phyloP scores from a whole-genome alignment of 2,797 vertebrate genomes.

The Australoheros facetus region DNA sequence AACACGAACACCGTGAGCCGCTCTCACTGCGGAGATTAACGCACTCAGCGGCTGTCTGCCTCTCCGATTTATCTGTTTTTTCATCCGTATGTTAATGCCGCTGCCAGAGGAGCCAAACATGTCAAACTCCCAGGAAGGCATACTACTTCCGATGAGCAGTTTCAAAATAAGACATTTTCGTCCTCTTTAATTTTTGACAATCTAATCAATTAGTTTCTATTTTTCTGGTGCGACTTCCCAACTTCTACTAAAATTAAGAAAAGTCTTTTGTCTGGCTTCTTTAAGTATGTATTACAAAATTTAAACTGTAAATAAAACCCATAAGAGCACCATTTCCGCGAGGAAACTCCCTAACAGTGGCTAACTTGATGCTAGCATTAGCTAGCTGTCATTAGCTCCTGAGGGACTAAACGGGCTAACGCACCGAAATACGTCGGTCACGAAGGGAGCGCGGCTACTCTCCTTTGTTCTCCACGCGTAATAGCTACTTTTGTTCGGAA shows the following conservation, averaged over 20 bases:
- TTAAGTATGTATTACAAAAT: background rate
- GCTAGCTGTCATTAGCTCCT: background rate
- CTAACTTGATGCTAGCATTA: conserved; percentile 3
- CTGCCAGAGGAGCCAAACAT: background rate
- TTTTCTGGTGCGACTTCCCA: background rate
- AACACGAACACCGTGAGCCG: background rate
- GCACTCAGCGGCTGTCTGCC: fast-evolving
- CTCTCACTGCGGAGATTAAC: fast-evolving
- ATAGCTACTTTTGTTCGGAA: fast-evolving
- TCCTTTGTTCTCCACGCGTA: fast-evolving
- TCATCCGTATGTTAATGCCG: background rate
- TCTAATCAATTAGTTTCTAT: background rate
- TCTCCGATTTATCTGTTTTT: background rate
- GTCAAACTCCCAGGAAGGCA: background rate
- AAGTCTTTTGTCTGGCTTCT: background rate
- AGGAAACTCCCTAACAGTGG: background rate
- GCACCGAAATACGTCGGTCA: background rate
- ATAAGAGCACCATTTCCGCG: background rate
- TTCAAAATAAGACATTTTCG: background rate
- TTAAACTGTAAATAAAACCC: background rate
- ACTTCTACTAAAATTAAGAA: background rate
- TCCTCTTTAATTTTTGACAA: background rate
- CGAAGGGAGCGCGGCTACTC: background rate
- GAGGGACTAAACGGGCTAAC: background rate
- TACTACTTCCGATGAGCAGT: background rate